Percentiles rank a stretch among this genome's conserved stretches.
Conservation (phyloP, 2,888 invertebrate genomes). For the Sepioteuthis lessoniana region DNA sequence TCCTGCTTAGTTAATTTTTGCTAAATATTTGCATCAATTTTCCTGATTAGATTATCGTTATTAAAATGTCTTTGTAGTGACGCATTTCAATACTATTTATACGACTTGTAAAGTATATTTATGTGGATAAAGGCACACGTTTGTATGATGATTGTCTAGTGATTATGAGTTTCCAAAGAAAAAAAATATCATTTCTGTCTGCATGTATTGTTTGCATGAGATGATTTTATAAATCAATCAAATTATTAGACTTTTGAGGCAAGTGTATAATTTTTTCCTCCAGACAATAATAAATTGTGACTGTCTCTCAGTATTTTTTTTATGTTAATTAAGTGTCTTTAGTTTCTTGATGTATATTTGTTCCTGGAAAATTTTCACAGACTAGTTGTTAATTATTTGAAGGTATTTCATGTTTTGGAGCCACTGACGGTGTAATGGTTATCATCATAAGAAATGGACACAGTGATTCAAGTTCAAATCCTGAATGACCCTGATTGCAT, state of each 20-base stretch:
- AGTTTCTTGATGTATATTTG: neutral
- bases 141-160: neutral
- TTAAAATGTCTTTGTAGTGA: neutral
- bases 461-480: too few relatives aligned
- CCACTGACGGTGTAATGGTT: too few relatives aligned
- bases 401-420: too few relatives aligned
- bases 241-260: neutral
- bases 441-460: too few relatives aligned
- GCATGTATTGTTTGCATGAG: neutral
- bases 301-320: neutral
- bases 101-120: neutral
- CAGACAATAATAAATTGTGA: neutral
- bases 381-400: too few relatives aligned
- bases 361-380: too few relatives aligned
- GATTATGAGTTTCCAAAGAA: neutral
- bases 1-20: neutral
- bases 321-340: neutral
- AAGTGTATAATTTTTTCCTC: neutral
- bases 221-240: neutral
- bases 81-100: neutral
- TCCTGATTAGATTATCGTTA: neutral
- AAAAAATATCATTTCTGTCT: neutral
- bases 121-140: neutral
- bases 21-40: neutral
- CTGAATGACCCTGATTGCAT: too few relatives aligned